Base-by-base conservation (phyloP, 2,113 vertebrate genomes). In the Gnathonemus echidnorhynchus region DNA sequence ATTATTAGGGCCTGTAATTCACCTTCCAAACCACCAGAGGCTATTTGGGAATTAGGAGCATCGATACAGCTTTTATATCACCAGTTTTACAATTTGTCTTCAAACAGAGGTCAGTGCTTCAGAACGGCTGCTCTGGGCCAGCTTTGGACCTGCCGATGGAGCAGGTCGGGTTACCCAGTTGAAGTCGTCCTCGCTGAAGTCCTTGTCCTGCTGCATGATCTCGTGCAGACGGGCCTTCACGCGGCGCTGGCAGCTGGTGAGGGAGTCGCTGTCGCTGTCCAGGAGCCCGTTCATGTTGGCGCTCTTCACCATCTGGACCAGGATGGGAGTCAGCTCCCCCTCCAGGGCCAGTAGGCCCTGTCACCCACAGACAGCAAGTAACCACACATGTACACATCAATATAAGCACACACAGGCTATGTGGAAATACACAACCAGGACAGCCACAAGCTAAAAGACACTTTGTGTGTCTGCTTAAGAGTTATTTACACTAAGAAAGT, bases 271-370 rank as follows among this genome's bases (percentile, higher is more conserved):
- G 92, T 99, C 97, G 0, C 98, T 98, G 95, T 99, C 98, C 93
- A 99, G 95, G 17, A 99, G 96, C 15, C 98, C 98, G 0, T 99
- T 99, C 98, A 99, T 99, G 94, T 99, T 99, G 94, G 98, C 98
- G 80, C 98, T 99, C 95, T 99, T 99, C 90, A 99, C 98, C 98
- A 99, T 99, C 93, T 99, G 98, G 74, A 99, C 98, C 92, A 99
- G 94, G 93, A 99, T 99, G 1, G 98, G 98, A 0, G 98, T 99
- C 90, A 99, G 93, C 93, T 99, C 98, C 24, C 98, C 98, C 92
- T 99, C 98, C 77, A 99, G 93, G 88, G 98, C 98, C 91, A 99
- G 94, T 42, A 99, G 95, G 56, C 98, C 98, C 98, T 99, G 94
- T 15, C 31, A 90, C 42, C 56, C 88, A 89, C 62, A 92, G 8